A percentile compares a stretch with the other conserved stretches of the same genome.
phyloP scores from a whole-genome alignment of 2,113 vertebrate species.

The Psittacula cyanocephala region DNA sequence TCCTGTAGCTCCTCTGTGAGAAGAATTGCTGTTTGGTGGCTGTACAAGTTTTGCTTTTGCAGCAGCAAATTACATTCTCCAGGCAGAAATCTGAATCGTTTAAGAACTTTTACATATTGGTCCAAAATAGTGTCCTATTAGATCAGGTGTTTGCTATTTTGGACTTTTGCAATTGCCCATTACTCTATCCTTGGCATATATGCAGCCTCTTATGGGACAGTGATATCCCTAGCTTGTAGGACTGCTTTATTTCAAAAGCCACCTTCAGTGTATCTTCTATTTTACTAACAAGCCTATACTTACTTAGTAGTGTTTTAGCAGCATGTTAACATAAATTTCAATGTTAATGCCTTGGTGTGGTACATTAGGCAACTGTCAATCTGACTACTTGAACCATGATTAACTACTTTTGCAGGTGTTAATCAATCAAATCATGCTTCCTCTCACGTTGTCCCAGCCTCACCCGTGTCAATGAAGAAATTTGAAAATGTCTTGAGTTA shows the following conservation, averaged over 20 bases:
- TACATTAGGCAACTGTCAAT: neutral
- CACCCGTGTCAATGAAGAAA: neutral
- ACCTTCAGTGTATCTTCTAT: neutral
- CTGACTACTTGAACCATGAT: neutral
- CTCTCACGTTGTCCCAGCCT: neutral
- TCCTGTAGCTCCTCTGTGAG: neutral
- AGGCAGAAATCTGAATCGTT: neutral
- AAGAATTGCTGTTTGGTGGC: neutral
- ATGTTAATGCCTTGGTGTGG: neutral
- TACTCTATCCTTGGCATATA: neutral
- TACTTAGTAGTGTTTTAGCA: neutral
- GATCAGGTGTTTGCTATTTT: neutral
- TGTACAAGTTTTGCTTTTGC: neutral
- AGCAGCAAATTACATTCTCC: neutral
- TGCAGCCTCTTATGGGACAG: neutral
- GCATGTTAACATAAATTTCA: neutral
- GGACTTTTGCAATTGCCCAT: neutral
- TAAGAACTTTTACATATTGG: neutral
- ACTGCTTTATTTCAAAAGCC: neutral
- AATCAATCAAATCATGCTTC: neutral
- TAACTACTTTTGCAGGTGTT: neutral
- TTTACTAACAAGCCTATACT: neutral
- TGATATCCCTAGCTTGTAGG: neutral
- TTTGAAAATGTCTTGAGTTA: neutral
- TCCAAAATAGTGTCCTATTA: neutral